Evolutionary conservation across 1,140 invertebrate genomes (phyloP), one percentile per base, ranked within the genome.

Genomic region (Drosophila melanogaster): DNA sequence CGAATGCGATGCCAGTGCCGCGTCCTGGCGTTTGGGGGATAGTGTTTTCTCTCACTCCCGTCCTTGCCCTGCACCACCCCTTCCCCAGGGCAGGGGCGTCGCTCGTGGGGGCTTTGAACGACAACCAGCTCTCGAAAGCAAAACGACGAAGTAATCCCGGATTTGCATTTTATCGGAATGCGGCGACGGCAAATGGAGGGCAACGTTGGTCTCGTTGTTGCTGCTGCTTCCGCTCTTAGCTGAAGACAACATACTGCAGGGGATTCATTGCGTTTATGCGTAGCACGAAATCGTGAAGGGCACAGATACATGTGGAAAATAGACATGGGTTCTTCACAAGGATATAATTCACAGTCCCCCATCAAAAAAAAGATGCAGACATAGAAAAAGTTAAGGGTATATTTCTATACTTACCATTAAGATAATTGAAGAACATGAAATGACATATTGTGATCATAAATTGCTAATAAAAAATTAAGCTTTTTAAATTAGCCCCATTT

Each of bases 111-210:
- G 15, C 7, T 8, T 22, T 22, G 17, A 55, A 72, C 67, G 78
- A 67, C 74, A 77, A 41, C 65, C 83, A 81, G 81, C 83, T 87
- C 77, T 90, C 84, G 84, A 80, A 76, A 80, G 84, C 84, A 89
- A 90, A 90, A 84, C 85, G 84, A 89, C 84, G 89, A 90, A 89
- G 84, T 89, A 89, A 89, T 89, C 80, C 84, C 51, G 84, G 84
- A 89, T 89, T 89, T 89, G 84, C 84, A 89, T 89, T 89, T 89
- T 89, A 89, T 89, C 84, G 85, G 77, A 89, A 90, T 89, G 84
- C 76, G 84, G 85, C 77, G 77, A 77, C 73, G 76, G 65, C 75
- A 79, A 69, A 70, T 78, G 83, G 83, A 72, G 62, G 78, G 67
- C 65, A 70, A 57, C 65, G 66, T 47, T 55, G 75, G 54, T 64